Conservation (phyloP, 2,797 vertebrate species). For the Pithecia hirsuta region DNA sequence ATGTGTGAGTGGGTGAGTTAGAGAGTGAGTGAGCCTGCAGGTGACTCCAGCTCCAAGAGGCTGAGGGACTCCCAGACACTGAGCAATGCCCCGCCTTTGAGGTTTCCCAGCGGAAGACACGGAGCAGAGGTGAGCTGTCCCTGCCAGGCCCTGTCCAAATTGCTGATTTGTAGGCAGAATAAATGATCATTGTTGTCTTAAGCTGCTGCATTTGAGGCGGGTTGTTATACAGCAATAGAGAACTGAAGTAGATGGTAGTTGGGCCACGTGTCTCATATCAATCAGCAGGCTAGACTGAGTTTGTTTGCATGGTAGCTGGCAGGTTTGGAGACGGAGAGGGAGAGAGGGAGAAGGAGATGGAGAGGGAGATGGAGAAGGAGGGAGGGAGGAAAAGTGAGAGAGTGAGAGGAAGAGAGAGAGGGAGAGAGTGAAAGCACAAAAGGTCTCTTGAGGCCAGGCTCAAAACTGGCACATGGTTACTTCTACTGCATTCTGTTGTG, state of each 20-base stretch:
- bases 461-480: background rate
- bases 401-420: too few species aligned
- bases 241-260: background rate
- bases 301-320: background rate
- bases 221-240: background rate
- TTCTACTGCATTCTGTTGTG: background rate
- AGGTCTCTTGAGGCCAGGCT: background rate
- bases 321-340: background rate
- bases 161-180: slow-evolving; percentile 11
- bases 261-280: background rate
- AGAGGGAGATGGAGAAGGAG: background rate
- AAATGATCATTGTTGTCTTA: slow-evolving; percentile 9
- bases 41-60: background rate
- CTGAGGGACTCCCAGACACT: background rate
- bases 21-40: background rate
- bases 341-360: background rate
- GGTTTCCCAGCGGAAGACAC: background rate
- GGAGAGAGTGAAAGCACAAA: background rate
- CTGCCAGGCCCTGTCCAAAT: background rate
- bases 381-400: background rate
- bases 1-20: background rate
- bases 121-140: background rate
- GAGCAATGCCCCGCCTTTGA: background rate
- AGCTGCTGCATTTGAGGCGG: background rate
- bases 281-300: background rate